Evolutionary conservation across 2,113 vertebrate species (phyloP).

Genomic region (Pholis gunnellus): DNA sequence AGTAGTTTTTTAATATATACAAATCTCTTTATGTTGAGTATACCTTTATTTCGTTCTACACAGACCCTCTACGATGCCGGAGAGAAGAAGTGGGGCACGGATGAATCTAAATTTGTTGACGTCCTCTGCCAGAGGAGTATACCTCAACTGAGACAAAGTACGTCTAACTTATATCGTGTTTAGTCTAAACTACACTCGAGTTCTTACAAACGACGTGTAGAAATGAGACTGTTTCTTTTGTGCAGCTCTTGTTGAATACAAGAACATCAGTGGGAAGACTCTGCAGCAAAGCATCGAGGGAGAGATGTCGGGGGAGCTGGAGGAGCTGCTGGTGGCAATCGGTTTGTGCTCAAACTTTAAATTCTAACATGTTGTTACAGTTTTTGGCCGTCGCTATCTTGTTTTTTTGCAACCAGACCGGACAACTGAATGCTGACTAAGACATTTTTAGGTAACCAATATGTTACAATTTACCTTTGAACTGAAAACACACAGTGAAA

Average conservation of each 20-base stretch:
- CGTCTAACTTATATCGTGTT: background rate
- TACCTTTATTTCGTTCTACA: background rate
- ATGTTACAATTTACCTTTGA: too few species aligned
- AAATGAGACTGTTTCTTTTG: background rate
- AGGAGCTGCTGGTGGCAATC: constrained; percentile 85
- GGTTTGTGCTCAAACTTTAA: constrained; percentile 53
- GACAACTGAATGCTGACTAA: too few species aligned
- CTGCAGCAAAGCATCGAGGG: constrained; percentile 86
- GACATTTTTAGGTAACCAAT: too few species aligned
- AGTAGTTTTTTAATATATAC: too few species aligned
- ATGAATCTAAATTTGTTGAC: constrained; percentile 84
- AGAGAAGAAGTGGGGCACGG: constrained; percentile 84
- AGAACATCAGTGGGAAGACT: constrained; percentile 83
- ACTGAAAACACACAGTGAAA: too few species aligned
- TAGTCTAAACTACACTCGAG: background rate
- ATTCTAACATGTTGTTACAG: background rate
- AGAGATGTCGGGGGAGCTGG: constrained; percentile 85
- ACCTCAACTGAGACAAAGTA: constrained; percentile 83
- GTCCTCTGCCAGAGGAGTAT: constrained; percentile 84
- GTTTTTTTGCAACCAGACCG: too few species aligned
- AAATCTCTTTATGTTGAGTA: background rate
- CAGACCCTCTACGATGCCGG: constrained; percentile 84
- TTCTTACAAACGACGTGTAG: background rate
- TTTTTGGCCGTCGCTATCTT: too few species aligned
- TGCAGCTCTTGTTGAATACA: constrained; percentile 86